Percentiles rank a stretch among this genome's conserved stretches.
These are phyloP conservation scores for Cephus sareptanus DNA, from an alignment of 2,888 invertebrate genomes.

Conservation along the genomic window DNA sequence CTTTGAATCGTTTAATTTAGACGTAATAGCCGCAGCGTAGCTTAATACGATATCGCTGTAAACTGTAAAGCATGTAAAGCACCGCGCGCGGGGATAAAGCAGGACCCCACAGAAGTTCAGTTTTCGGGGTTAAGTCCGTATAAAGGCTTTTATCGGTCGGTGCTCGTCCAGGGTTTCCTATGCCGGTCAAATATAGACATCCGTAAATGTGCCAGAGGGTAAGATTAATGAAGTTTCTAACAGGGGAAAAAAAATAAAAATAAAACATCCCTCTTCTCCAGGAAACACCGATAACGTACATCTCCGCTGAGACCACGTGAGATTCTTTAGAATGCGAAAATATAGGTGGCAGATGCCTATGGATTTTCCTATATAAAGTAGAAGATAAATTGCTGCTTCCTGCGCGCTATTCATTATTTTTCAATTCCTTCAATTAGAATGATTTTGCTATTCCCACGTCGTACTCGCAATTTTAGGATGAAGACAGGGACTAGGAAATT, in stretches of 20 bases:
- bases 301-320: neutral
- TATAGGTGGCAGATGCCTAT: neutral
- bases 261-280: slow-evolving; percentile 45
- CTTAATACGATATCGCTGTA: slow-evolving; percentile 22
- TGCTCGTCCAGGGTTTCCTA: neutral
- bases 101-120: neutral
- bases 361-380: neutral
- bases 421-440: neutral
- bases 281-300: slow-evolving; percentile 26
- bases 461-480: neutral
- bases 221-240: slow-evolving; percentile 15
- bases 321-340: neutral
- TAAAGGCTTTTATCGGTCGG: slow-evolving; percentile 18
- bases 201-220: neutral
- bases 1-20: slow-evolving; percentile 25
- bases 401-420: neutral
- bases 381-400: neutral
- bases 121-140: neutral
- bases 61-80: neutral
- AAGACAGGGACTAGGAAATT: neutral
- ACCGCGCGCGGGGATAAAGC: neutral
- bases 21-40: slow-evolving; percentile 17
- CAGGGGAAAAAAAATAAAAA: neutral
- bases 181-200: slow-evolving; percentile 12
- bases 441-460: neutral